Evolutionary conservation across 1,140 invertebrate genomes (phyloP).

Genomic region (Trichomalopsis sarcophagae): DNA sequence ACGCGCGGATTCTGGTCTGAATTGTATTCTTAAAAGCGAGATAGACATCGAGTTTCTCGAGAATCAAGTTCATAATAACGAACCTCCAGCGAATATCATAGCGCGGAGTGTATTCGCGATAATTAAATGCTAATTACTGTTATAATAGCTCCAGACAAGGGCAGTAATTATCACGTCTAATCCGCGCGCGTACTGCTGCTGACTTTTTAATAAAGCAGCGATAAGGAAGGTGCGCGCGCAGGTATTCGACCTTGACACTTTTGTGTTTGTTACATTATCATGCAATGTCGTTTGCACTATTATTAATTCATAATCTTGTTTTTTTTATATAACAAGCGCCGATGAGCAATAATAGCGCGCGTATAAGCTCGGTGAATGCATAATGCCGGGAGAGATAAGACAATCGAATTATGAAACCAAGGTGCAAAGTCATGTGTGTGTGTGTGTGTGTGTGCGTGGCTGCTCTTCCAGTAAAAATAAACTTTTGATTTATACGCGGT

Average conservation of each 20-base stretch:
- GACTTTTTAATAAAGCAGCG: constrained; percentile 40
- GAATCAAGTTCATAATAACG: constrained; percentile 42
- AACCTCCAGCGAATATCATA: constrained; percentile 25
- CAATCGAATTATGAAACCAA: constrained; percentile 26
- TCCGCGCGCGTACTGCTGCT: neutral
- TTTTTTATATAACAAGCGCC: constrained; percentile 29
- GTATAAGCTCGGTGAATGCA: neutral
- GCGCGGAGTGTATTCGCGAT: constrained; percentile 25
- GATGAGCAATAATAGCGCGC: constrained; percentile 10
- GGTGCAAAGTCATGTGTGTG: neutral
- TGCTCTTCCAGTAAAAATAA: neutral
- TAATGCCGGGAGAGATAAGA: constrained; percentile 7
- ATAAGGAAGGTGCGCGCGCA: constrained; percentile 41
- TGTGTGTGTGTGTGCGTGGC: neutral
- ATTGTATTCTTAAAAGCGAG: constrained; percentile 25
- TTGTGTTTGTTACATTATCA: constrained; percentile 39
- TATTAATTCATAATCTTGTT: constrained; percentile 39
- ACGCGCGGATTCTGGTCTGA: neutral
- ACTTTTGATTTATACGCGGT: constrained; percentile 17
- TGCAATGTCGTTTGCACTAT: constrained; percentile 37
- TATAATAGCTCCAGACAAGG: constrained; percentile 47
- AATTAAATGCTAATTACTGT: constrained; percentile 53
- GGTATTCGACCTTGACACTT: constrained; percentile 48
- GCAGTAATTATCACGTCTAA: constrained; percentile 50
- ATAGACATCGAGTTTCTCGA: constrained; percentile 42